Evolutionary conservation across 1,140 invertebrate species (phyloP), one percentile per base, ranked within the genome.

Genomic region (Drosophila kikkawai): DNA sequence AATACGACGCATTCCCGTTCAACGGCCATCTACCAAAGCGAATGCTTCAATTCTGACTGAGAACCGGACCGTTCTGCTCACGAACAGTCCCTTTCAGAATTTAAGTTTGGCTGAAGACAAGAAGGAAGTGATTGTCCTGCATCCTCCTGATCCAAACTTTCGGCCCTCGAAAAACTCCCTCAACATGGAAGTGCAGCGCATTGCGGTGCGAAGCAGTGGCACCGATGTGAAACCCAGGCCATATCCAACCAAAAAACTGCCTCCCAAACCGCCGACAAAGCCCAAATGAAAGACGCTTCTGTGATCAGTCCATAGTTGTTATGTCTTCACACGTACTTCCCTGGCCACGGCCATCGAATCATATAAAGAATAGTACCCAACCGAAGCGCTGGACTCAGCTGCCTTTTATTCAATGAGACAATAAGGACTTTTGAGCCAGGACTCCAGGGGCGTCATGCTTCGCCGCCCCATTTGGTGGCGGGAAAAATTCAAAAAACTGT

Each of bases 161-260:
- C 65, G 69, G 4, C 39, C 73, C 4, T 88, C 84, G 1, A 87
- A 65, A n/a, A 37, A 88, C 53, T 88, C 80, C 11, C 42, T 76
- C 41, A n/a, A 17, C 42, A 41, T 48, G 8, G 45, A 82, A 9
- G 13, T 61, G 29, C 37, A 65, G 13, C 44, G 34, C 15, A 37
- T 61, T n/a, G 26, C 13, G 47, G 75, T 69, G 12, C 13, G 22
- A 8, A n/a, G 5, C 26, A n/a, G 26, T 26, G 12, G n/a, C 11
- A 12, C 17, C 26, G 13, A 9, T 39, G 11, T 45, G 7, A 34
- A 15, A 1, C 15, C 17, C 7, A 32, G 2, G 7, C 4, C 22
- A 8, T 22, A 22, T n/a, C 15, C 22, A 50, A 41, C 37, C 9
- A 19, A 36, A 13, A 29, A 17, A 32, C 17, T 19, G 57, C 51